Percentiles rank a stretch among this genome's conserved stretches.
Evolutionary conservation across 2,797 vertebrate species (phyloP).

Genomic region (Erithacus rubecula): DNA sequence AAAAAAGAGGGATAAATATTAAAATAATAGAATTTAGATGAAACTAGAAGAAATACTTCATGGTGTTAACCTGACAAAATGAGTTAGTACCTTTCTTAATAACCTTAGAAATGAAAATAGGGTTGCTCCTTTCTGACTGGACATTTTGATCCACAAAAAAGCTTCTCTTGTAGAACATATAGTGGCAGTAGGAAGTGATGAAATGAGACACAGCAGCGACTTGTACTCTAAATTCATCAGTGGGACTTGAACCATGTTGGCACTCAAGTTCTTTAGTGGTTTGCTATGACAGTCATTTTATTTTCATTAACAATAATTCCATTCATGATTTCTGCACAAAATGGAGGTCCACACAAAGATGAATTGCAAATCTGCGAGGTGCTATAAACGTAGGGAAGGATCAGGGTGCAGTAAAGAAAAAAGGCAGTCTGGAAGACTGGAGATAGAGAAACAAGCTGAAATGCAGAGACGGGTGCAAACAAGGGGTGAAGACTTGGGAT

Average conservation of each 20-base stretch:
- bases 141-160: background rate
- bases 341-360: background rate
- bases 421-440: background rate
- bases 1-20: background rate
- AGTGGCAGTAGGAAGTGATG: background rate
- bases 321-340: background rate
- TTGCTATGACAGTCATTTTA: background rate
- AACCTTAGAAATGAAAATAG: background rate
- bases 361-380: background rate
- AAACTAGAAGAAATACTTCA: background rate
- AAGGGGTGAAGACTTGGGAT: background rate
- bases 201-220: accelerated
- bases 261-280: background rate
- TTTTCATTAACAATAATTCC: background rate
- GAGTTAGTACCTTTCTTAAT: background rate
- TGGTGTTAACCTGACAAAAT: background rate
- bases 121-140: background rate
- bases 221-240: background rate
- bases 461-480: accelerated
- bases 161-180: background rate
- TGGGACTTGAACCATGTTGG: background rate
- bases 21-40: background rate
- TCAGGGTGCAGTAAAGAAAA: background rate
- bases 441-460: background rate
- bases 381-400: background rate